A percentile compares a stretch with the other conserved stretches of the same genome.
Conservation (phyloP, 2,113 vertebrate species). For the Willisornis vidua region DNA sequence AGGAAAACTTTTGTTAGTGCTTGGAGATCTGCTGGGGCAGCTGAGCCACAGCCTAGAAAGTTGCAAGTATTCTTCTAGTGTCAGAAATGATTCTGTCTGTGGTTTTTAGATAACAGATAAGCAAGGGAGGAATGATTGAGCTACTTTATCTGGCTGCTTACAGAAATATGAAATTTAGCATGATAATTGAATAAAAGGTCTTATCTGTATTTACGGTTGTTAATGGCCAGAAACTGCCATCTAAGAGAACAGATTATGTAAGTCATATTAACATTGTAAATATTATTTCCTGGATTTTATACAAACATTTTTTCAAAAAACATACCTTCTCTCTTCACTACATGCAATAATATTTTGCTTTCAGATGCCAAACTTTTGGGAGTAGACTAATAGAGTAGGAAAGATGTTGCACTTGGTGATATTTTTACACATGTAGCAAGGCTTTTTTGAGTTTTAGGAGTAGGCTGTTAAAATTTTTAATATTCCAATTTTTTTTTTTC, state of each 20-base stretch:
- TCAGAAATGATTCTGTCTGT: background rate
- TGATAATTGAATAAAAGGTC: background rate
- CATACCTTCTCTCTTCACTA: background rate
- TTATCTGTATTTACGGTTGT: background rate
- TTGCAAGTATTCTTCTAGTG: background rate
- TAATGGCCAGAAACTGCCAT: conserved; percentile 15
- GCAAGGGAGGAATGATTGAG: background rate
- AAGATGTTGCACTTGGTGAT: background rate
- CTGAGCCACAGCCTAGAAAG: background rate
- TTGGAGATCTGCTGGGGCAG: background rate
- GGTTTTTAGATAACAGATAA: background rate
- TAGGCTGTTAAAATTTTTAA: background rate
- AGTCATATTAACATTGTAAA: background rate
- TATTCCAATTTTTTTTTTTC: background rate
- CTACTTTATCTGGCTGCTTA: conserved; percentile 20
- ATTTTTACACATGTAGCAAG: background rate
- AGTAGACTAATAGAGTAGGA: background rate
- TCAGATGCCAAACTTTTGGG: background rate
- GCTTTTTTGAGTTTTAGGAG: background rate
- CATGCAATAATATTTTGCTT: background rate
- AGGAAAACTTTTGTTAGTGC: background rate
- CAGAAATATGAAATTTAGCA: conserved; percentile 8
- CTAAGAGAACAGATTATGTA: background rate
- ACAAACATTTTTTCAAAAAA: background rate
- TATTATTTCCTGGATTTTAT: background rate